Percentiles rank a stretch among this genome's conserved stretches.
Evolutionary conservation across 2,888 invertebrate species (phyloP).

Genomic region (Chrysopilus asiliformis): DNA sequence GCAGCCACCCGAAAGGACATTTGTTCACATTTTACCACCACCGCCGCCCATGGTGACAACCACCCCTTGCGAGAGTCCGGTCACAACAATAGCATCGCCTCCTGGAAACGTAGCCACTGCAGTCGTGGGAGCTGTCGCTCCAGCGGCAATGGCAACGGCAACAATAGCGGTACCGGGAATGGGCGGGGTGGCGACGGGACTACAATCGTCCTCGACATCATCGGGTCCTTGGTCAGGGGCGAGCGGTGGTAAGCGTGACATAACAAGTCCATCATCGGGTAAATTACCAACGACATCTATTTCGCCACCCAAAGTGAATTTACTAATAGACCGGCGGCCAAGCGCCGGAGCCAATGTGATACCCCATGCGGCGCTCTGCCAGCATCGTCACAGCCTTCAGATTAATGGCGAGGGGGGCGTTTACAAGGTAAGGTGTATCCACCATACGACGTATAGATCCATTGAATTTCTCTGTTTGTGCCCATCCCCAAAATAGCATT

Average conservation of each 20-base stretch:
- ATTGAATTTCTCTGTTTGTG: no score
- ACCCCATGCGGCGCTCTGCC: constrained; percentile 18
- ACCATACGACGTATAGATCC: no score
- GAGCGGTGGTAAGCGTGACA: constrained; percentile 5
- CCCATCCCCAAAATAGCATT: no score
- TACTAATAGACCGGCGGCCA: constrained; percentile 17
- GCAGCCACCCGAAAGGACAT: constrained; percentile 3
- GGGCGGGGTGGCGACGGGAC: neutral
- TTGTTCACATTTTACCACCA: constrained; percentile 4
- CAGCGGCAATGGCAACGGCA: constrained; percentile 2
- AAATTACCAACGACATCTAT: constrained; percentile 13
- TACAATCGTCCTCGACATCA: no score
- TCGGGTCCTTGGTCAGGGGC: no score
- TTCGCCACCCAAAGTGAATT: constrained; percentile 13
- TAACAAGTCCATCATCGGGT: constrained; percentile 11
- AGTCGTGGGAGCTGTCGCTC: no score
- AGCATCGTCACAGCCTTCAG: constrained; percentile 19
- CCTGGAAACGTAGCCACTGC: no score
- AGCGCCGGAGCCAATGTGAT: constrained; percentile 18
- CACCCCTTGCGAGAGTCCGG: constrained; percentile 12
- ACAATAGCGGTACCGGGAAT: neutral
- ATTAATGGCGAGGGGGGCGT: constrained; percentile 16
- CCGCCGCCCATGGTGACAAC: constrained; percentile 15
- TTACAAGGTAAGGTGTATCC: constrained; percentile 12
- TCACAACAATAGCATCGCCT: constrained; percentile 1